Conservation (phyloP, 2,113 vertebrate genomes). For the Antigone vipio region DNA sequence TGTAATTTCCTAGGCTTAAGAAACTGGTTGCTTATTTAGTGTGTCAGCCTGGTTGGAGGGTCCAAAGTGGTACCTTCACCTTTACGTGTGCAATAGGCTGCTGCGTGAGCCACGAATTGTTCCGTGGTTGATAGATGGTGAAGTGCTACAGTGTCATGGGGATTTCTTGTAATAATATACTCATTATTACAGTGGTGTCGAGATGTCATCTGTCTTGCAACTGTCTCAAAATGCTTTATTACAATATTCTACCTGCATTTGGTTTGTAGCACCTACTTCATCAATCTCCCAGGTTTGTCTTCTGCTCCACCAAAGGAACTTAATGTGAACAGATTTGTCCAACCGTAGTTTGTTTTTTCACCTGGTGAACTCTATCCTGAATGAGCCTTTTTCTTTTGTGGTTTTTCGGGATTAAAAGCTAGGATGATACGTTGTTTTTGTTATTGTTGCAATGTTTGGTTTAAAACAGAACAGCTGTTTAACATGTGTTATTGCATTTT, state of each 20-base stretch:
- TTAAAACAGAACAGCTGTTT: neutral
- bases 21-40: neutral
- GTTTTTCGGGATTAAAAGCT: neutral
- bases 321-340: neutral
- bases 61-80: neutral
- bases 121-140: neutral
- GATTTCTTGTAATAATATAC: neutral
- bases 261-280: neutral
- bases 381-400: neutral
- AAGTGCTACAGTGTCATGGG: fast-evolving
- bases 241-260: neutral
- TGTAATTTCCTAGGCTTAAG: neutral
- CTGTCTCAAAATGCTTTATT: neutral
- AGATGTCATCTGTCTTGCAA: neutral
- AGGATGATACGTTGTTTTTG: neutral
- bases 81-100: neutral
- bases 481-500: neutral
- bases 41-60: neutral
- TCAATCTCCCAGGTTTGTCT: neutral
- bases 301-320: neutral
- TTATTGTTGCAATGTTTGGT: neutral
- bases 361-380: constrained; percentile 37
- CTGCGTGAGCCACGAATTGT: fast-evolving
- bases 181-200: fast-evolving
- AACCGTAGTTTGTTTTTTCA: neutral